Conservation (phyloP, 2,797 vertebrate genomes). For the Geotrypetes seraphini region DNA sequence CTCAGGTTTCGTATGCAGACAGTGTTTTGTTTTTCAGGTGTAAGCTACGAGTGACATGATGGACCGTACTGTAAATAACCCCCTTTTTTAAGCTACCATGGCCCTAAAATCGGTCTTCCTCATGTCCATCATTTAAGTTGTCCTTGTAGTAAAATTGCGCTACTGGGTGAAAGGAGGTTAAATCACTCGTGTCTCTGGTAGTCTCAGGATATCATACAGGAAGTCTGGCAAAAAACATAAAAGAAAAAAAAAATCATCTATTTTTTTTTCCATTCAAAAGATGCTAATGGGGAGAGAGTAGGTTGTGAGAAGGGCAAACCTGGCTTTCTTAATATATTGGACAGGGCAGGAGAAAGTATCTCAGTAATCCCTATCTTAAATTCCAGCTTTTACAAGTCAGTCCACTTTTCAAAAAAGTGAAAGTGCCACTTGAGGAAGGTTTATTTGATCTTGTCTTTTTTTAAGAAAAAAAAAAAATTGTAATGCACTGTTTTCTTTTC, state of each 20-base stretch:
- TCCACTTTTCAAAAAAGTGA: slow-evolving; percentile 61
- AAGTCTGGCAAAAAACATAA: slow-evolving; percentile 39
- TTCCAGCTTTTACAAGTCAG: slow-evolving; percentile 77
- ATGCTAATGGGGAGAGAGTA: too few species aligned
- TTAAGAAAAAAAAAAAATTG: too few species aligned
- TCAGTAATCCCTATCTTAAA: too few species aligned
- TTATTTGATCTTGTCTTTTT: slow-evolving; percentile 50
- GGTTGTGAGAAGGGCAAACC: too few species aligned
- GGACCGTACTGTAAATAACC: slow-evolving; percentile 89
- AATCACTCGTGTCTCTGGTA: slow-evolving; percentile 44
- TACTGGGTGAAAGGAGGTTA: slow-evolving; percentile 43
- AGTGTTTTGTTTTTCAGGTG: slow-evolving; percentile 60
- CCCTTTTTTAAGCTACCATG: slow-evolving; percentile 76
- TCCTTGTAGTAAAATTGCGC: slow-evolving; percentile 84
- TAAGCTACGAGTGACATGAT: slow-evolving; percentile 65
- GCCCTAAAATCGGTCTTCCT: slow-evolving; percentile 82
- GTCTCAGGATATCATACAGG: slow-evolving; percentile 31
- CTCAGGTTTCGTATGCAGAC: slow-evolving; percentile 54
- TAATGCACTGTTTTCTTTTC: slow-evolving; percentile 95
- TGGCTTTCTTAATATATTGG: too few species aligned
- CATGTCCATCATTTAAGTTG: slow-evolving; percentile 66
- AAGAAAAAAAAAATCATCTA: slow-evolving; percentile 36
- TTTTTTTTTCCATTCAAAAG: slow-evolving; percentile 45
- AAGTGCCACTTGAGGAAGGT: slow-evolving; percentile 92
- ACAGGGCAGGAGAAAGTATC: too few species aligned